These are phyloP conservation scores for Erpobdella octoculata DNA, from an alignment of 2,888 invertebrate species.

Conservation along the genomic window DNA sequence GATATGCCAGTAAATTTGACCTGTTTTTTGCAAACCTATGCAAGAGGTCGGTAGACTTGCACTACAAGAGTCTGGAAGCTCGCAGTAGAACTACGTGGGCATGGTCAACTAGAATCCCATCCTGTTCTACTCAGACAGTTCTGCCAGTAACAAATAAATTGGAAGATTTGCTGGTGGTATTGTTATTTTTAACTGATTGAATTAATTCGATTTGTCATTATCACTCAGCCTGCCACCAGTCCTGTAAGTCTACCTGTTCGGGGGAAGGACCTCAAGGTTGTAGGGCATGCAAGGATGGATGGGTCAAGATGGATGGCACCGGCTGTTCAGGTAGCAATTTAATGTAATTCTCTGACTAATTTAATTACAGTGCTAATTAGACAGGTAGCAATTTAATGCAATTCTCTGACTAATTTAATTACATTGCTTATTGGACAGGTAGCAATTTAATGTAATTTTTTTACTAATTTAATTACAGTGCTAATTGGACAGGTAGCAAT, in stretches of 20 bases:
- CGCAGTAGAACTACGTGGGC: too few relatives aligned
- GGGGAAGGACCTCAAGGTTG: constrained; percentile 62
- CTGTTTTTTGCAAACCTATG: too few relatives aligned
- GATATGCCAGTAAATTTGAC: too few relatives aligned
- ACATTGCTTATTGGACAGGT: background rate
- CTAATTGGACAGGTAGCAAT: background rate
- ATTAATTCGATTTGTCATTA: background rate
- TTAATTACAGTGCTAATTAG: background rate
- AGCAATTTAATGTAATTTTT: background rate
- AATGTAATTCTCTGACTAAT: constrained; percentile 49
- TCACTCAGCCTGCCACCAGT: constrained; percentile 62
- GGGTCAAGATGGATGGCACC: constrained; percentile 61
- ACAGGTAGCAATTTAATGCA: background rate
- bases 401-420: background rate
- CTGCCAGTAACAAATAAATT: too few relatives aligned
- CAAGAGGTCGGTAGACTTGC: too few relatives aligned
- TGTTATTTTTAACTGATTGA: background rate
- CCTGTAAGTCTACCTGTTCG: constrained; percentile 71
- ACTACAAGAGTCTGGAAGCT: too few relatives aligned
- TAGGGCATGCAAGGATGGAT: constrained; percentile 65
- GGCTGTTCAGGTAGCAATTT: constrained; percentile 62
- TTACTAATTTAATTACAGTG: background rate
- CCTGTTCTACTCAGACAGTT: too few relatives aligned
- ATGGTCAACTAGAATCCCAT: too few relatives aligned
- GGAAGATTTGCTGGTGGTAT: too few relatives aligned